phyloP scores from a whole-genome alignment of 2,113 vertebrate species.

The Melanostigma gelatinosum region DNA sequence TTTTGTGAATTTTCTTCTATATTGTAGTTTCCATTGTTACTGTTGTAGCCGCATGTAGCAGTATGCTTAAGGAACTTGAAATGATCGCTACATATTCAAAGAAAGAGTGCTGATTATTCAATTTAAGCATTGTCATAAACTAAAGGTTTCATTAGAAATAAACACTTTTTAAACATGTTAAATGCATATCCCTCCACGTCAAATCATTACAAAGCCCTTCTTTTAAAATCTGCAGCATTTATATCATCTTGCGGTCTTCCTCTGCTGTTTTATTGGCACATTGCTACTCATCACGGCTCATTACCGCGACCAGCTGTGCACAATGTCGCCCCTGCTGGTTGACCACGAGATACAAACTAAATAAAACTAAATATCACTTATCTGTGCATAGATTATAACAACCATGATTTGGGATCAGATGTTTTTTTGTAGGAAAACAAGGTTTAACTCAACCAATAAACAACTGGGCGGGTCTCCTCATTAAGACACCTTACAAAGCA shows the following conservation, averaged over 20 bases:
- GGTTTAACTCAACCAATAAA: not conserved
- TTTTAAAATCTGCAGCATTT: not conserved
- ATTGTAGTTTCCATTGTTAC: not conserved
- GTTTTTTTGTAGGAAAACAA: too few relatives aligned
- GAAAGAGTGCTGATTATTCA: not conserved
- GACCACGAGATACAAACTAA: not conserved
- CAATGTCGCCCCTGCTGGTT: not conserved
- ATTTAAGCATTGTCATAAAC: not conserved
- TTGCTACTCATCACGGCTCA: not conserved
- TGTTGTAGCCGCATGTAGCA: not conserved
- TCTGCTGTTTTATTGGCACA: not conserved
- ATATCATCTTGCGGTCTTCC: not conserved
- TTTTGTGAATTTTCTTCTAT: too few relatives aligned
- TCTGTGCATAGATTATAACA: not conserved
- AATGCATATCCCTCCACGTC: not conserved
- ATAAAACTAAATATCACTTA: not conserved
- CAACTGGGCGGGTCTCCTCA: not conserved
- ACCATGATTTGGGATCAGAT: not conserved
- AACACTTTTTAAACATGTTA: not conserved
- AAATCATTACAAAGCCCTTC: not conserved
- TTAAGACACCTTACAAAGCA: conserved; percentile 11
- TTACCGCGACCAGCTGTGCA: not conserved
- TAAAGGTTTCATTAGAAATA: not conserved
- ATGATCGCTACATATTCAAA: not conserved
- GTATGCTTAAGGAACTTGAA: not conserved